Base-by-base conservation (phyloP, 1,140 invertebrate species). In the Orussus abietinus region DNA sequence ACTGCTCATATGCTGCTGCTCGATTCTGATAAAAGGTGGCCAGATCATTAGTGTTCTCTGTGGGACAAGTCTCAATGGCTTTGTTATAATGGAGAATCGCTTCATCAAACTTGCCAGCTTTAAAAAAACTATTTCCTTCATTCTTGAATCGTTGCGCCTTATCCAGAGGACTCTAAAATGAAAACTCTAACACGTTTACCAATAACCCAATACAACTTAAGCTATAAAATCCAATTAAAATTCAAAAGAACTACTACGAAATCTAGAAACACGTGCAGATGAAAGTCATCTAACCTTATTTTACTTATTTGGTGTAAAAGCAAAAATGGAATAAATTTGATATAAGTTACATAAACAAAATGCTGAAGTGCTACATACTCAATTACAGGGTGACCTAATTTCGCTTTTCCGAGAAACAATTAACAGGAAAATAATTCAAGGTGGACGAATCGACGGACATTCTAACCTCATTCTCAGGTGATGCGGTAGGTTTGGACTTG, bases 11-110 rank as follows among this genome's bases (percentile, higher is more conserved):
- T 15, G 91, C 88, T 25, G 94, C 95, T 4, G 94, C 95, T 62
- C 92, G 81, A 62, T 98, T 98, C 69, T 97, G 94, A 72, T 95
- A 96, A 67, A 92, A 94, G 9, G 88, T 93, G 3, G 93, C 83
- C 29, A 96, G 66, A 49, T 90, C 87, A 3, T 80, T 75, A 19
- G 72, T 75, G 53, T 86, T 80, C 26, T 88, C 82, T 6, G 71
- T 55, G 1, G 92, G 90, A 65, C 92, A 96, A 7, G 82, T 74
- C 50, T 85, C 79, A 43, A 97, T 95, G 1, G 93, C 94, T 72
- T 87, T 80, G 50, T 90, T 88, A 59, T 98, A 98, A 45, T 82
- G 80, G 30, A 76, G 71, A 36, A 96, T 90, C 7, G 95, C 94
- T 60, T 92, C 84, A 50, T 91, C 84, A 65, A 85, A 97, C 61